These are phyloP conservation scores for Melieria picta DNA, from an alignment of 2,888 invertebrate genomes.

Conservation along the genomic window DNA sequence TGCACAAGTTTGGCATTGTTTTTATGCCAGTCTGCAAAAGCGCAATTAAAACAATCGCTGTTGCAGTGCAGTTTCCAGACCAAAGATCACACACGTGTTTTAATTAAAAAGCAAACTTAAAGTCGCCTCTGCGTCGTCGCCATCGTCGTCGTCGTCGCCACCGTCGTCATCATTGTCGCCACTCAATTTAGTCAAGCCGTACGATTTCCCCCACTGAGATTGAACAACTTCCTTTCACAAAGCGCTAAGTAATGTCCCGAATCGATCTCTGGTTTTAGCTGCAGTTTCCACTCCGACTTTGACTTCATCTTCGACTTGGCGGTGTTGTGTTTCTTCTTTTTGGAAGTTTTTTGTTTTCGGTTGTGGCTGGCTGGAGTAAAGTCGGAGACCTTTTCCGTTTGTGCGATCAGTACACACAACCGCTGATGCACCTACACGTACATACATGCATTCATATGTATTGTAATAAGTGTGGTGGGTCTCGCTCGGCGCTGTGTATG, in stretches of 20 bases:
- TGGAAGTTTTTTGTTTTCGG: too few relatives aligned
- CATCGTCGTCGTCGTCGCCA: constrained; percentile 4
- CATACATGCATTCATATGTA: background rate
- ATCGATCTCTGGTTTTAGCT: constrained; percentile 10
- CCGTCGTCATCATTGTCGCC: background rate
- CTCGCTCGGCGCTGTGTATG: constrained; percentile 45
- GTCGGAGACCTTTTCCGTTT: constrained; percentile 10
- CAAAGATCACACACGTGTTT: background rate
- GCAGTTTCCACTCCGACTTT: background rate
- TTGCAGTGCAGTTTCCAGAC: too few relatives aligned
- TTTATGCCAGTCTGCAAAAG: too few relatives aligned
- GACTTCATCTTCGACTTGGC: too few relatives aligned
- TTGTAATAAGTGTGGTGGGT: constrained; percentile 21
- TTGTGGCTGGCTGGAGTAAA: too few relatives aligned
- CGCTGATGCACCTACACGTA: background rate
- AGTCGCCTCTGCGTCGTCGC: constrained; percentile 13
- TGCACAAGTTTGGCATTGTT: too few relatives aligned
- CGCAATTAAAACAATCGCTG: too few relatives aligned
- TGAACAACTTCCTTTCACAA: constrained; percentile 24
- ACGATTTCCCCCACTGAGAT: constrained; percentile 4
- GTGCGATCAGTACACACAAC: background rate
- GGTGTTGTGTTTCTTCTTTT: too few relatives aligned
- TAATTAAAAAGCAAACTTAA: constrained; percentile 18
- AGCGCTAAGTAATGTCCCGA: background rate
- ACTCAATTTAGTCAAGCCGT: constrained; percentile 16